phyloP scores from a whole-genome alignment of 2,797 vertebrate genomes.

The Acanthis flammea region DNA sequence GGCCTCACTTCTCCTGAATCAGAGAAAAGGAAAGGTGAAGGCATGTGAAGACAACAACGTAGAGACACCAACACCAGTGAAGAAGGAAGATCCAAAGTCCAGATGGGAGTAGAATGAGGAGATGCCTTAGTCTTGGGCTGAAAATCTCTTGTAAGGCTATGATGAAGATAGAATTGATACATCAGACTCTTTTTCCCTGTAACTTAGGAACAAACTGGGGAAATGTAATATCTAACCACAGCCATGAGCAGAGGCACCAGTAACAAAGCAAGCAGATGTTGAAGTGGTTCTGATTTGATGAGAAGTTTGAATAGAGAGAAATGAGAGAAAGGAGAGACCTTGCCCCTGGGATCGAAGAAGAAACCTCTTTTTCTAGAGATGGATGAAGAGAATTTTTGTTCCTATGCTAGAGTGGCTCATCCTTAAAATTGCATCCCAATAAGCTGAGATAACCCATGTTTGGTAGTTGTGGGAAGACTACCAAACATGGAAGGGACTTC shows the following conservation, averaged over 20 bases:
- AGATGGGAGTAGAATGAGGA: background rate
- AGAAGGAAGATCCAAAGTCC: background rate
- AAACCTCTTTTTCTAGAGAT: background rate
- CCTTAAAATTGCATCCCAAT: background rate
- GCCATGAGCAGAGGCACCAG: no score
- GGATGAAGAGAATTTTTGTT: background rate
- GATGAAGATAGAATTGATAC: no score
- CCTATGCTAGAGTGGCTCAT: background rate
- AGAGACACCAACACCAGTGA: background rate
- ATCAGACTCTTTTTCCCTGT: background rate
- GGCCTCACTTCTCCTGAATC: fast-evolving
- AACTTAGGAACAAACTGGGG: background rate
- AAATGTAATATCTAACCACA: no score
- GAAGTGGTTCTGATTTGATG: background rate
- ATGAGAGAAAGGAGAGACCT: no score
- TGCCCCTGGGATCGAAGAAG: background rate
- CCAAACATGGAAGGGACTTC: background rate
- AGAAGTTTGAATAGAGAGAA: background rate
- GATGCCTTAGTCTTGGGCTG: background rate
- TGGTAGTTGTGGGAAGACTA: no score
- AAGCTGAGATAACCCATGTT: background rate
- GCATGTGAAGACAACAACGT: background rate
- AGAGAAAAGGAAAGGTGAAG: background rate
- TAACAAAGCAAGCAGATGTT: background rate
- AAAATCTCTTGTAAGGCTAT: background rate